These are phyloP conservation scores for Passer montanus DNA, from an alignment of 2,113 vertebrate species.

Conservation along the genomic window DNA sequence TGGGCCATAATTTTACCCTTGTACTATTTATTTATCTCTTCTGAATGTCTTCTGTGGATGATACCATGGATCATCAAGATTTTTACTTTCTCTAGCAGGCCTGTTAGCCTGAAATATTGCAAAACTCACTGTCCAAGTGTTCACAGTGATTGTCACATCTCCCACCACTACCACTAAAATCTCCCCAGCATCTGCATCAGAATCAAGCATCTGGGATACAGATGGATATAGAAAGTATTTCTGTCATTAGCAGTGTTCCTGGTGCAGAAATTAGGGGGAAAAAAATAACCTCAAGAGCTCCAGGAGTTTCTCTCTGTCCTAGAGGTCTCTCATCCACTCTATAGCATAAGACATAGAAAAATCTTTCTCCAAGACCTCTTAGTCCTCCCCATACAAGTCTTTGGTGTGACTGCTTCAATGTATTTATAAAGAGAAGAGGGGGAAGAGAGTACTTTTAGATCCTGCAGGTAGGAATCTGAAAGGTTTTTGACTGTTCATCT, in stretches of 20 bases:
- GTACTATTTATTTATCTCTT: not conserved
- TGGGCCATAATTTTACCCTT: not conserved
- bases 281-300: accelerated
- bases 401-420: not conserved
- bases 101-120: not conserved
- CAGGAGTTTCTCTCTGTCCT: not conserved
- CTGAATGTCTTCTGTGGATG: not conserved
- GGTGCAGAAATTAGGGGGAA: not conserved
- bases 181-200: not conserved
- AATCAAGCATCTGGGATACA: not conserved
- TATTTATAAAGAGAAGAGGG: not conserved
- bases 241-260: not conserved
- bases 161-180: not conserved
- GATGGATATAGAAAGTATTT: not conserved
- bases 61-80: not conserved
- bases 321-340: not conserved
- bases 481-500: not conserved
- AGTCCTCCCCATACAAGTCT: not conserved
- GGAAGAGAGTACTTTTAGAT: not conserved
- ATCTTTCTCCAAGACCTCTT: not conserved
- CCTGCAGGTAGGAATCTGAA: not conserved
- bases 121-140: not conserved
- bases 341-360: not conserved
- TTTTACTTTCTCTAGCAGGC: not conserved
- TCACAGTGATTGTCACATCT: not conserved